Percentiles rank a stretch among this genome's conserved stretches.
These are phyloP conservation scores for Bubo scandiacus DNA, from an alignment of 2,113 vertebrate species.

Conservation along the genomic window DNA sequence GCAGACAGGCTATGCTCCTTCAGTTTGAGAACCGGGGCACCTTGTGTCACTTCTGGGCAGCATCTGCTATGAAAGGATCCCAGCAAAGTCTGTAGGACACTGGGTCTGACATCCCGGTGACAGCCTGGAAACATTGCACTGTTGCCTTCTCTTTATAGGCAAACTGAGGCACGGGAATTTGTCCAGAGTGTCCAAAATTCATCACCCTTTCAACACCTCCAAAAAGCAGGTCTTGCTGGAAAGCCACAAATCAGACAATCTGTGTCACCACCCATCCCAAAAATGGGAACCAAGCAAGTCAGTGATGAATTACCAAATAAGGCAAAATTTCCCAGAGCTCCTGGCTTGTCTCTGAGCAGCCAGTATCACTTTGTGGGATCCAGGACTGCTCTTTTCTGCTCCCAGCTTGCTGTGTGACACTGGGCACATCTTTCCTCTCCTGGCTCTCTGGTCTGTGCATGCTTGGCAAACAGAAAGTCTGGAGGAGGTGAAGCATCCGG, in stretches of 20 bases:
- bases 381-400: neutral
- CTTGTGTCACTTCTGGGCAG: neutral
- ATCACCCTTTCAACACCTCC: neutral
- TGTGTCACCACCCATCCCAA: neutral
- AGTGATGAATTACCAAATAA: neutral
- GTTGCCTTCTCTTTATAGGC: neutral
- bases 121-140: neutral
- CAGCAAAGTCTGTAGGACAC: neutral
- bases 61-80: too few species aligned
- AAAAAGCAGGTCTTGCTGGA: neutral
- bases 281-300: neutral
- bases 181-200: neutral
- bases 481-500: neutral
- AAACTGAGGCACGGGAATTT: neutral
- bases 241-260: neutral
- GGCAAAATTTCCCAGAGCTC: neutral
- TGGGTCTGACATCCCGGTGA: accelerated
- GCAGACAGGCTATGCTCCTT: accelerated
- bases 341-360: neutral
- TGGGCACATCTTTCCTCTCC: neutral
- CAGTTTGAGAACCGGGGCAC: accelerated
- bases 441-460: neutral
- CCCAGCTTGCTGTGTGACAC: neutral
- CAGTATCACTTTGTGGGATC: accelerated
- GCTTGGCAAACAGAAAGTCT: neutral